These are phyloP conservation scores for Oscheius sp. DNA, from an alignment of 2,888 invertebrate genomes.

Conservation along the genomic window DNA sequence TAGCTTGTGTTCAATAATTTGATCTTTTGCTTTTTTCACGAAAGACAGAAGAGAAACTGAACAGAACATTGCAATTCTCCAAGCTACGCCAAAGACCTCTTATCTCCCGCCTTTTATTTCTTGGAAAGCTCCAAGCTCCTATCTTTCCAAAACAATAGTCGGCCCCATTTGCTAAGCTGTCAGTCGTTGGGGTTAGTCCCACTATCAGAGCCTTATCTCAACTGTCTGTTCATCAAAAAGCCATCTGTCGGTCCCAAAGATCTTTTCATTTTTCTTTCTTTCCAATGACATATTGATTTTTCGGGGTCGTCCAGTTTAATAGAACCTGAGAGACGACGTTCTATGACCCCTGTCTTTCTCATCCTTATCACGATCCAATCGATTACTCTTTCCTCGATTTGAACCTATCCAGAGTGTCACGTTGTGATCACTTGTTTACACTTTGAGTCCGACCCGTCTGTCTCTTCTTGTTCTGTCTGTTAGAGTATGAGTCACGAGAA, in stretches of 20 bases:
- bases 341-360: no score
- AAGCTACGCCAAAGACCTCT: background rate
- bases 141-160: no score
- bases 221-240: slow-evolving; percentile 2
- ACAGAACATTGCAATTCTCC: background rate
- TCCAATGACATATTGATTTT: slow-evolving; percentile 5
- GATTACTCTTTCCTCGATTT: no score
- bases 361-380: no score
- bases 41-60: no score
- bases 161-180: background rate
- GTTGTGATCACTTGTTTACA: no score
- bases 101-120: background rate
- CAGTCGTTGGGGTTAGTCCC: background rate
- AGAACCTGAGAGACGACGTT: background rate
- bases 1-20: no score
- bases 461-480: no score
- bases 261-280: slow-evolving; percentile 1
- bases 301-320: slow-evolving; percentile 2
- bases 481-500: no score
- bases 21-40: no score
- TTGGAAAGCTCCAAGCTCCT: background rate
- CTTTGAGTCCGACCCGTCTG: no score
- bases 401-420: no score
- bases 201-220: background rate
- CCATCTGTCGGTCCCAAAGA: background rate